Evolutionary conservation across 2,888 invertebrate genomes (phyloP).

Genomic region (Alcis repandata): DNA sequence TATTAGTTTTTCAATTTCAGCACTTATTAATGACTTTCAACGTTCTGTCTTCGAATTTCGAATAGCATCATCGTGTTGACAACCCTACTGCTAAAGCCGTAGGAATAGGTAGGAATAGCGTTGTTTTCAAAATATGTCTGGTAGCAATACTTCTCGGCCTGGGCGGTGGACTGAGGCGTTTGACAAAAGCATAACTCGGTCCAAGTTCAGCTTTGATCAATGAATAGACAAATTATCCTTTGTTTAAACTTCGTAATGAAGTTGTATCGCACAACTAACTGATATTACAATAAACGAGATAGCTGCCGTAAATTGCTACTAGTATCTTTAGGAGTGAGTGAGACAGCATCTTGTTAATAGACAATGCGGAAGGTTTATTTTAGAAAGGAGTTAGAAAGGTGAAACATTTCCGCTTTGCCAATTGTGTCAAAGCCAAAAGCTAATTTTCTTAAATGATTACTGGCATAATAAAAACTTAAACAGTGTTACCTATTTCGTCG

Average conservation of each 20-base stretch:
- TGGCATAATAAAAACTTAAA: too few relatives aligned
- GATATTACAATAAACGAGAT: conserved; percentile 7
- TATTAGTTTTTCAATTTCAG: too few relatives aligned
- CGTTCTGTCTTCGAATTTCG: neutral
- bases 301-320: neutral
- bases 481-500: too few relatives aligned
- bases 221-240: conserved; percentile 48
- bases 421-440: too few relatives aligned
- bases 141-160: conserved; percentile 49
- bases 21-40: too few relatives aligned
- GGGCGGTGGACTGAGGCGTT: conserved; percentile 45
- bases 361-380: too few relatives aligned
- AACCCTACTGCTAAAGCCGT: conserved; percentile 25
- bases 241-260: conserved; percentile 46
- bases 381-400: too few relatives aligned
- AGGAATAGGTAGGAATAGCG: conserved; percentile 50
- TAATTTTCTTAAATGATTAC: too few relatives aligned
- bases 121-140: conserved; percentile 50
- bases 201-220: conserved; percentile 53
- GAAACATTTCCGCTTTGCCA: too few relatives aligned
- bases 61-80: neutral
- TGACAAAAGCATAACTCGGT: conserved; percentile 52
- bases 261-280: conserved; percentile 6
- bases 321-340: neutral
- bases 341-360: neutral